These are phyloP conservation scores for Podarcis lilfordi DNA, from an alignment of 2,797 vertebrate genomes.

Conservation along the genomic window DNA sequence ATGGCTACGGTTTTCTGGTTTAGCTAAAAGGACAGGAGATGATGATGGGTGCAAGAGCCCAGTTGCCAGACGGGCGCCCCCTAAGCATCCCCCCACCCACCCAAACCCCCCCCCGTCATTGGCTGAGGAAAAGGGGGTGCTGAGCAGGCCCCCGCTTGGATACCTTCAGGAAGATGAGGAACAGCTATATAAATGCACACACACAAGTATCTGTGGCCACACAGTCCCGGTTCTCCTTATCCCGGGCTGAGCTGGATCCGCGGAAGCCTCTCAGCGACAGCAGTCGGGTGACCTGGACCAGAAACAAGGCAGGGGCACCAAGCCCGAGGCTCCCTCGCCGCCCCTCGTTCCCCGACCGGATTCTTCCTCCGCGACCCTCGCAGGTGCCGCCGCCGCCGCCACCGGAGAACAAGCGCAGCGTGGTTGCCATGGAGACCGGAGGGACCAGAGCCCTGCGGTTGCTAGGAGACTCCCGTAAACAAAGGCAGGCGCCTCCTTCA, in stretches of 20 bases:
- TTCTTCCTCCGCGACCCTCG: not conserved
- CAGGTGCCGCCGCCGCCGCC: not conserved
- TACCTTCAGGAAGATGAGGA: not conserved
- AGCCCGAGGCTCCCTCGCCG: not conserved
- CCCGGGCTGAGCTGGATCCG: not conserved
- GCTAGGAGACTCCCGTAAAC: slow-evolving; percentile 11
- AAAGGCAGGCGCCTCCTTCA: not conserved
- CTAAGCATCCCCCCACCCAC: not conserved
- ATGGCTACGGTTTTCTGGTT: not conserved
- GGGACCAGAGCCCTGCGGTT: not conserved
- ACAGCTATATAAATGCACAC: not conserved
- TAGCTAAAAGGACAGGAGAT: not conserved
- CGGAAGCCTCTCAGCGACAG: not conserved
- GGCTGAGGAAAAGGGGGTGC: not conserved
- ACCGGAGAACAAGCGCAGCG: not conserved
- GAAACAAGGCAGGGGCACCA: not conserved
- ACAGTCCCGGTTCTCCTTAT: too few species aligned
- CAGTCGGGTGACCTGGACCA: too few species aligned
- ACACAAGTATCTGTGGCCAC: too few species aligned
- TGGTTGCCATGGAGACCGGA: slow-evolving; percentile 3
- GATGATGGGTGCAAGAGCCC: not conserved
- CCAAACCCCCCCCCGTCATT: too few species aligned
- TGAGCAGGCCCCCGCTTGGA: not conserved
- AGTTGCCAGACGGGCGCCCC: not conserved
- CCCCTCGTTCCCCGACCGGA: not conserved